Conservation (phyloP, 2,113 vertebrate genomes). For the Deroptyus accipitrinus region DNA sequence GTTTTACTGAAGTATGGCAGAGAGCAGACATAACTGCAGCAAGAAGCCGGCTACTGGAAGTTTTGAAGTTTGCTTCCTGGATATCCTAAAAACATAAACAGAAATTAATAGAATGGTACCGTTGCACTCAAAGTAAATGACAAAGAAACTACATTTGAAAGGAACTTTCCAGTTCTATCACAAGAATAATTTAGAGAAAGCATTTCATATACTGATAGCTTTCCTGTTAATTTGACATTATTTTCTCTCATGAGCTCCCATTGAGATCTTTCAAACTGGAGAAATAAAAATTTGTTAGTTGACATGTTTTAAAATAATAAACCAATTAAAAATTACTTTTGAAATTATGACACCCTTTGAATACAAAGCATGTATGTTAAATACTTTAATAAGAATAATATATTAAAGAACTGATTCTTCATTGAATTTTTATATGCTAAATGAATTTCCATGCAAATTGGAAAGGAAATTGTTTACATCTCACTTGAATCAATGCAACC, state of each 20-base stretch:
- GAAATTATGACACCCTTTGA: neutral
- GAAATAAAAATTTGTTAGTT: neutral
- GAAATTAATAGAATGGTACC: rapidly evolving
- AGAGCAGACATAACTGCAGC: conserved; percentile 98
- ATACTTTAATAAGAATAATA: neutral
- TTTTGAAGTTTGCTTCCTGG: conserved; percentile 96
- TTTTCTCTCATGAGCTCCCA: neutral
- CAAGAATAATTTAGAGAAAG: neutral
- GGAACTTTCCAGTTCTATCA: neutral
- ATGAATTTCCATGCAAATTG: neutral
- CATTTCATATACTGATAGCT: neutral
- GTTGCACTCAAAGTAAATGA: neutral
- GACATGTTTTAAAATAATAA: neutral
- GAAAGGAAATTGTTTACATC: neutral
- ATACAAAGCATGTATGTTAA: neutral
- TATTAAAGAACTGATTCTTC: neutral
- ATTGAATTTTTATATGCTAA: neutral
- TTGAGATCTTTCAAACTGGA: neutral
- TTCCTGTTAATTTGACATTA: neutral
- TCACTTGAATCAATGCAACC: neutral
- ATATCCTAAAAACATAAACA: conserved; percentile 82
- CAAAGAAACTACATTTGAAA: neutral
- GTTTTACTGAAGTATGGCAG: conserved; percentile 94
- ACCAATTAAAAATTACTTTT: neutral
- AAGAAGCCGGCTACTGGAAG: conserved; percentile 93